Evolutionary conservation across 2,797 vertebrate species (phyloP).

Genomic region (Alauda arvensis): DNA sequence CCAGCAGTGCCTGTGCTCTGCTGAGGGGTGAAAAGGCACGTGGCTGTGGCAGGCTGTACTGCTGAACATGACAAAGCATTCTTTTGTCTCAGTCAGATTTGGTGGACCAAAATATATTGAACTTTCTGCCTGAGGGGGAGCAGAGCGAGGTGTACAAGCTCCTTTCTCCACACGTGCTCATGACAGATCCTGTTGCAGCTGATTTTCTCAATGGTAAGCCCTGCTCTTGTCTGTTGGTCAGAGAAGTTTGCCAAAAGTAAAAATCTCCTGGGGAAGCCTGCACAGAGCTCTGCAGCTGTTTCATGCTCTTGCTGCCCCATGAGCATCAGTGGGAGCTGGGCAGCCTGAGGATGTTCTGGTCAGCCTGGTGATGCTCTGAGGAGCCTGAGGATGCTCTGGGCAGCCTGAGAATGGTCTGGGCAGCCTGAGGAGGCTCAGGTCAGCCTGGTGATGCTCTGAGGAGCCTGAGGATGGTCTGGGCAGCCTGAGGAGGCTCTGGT

Average conservation of each 20-base stretch:
- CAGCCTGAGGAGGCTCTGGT: background rate
- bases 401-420: background rate
- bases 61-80: conserved; percentile 68
- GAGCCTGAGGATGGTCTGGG: background rate
- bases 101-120: conserved; percentile 93
- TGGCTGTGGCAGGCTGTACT: background rate
- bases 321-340: too few relatives aligned
- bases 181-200: conserved; percentile 77
- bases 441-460: background rate
- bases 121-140: conserved; percentile 90
- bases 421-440: background rate
- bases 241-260: conserved; percentile 11
- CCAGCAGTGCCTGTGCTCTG: rapidly evolving
- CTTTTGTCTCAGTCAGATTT: conserved; percentile 89
- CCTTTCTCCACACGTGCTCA: conserved; percentile 82
- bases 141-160: conserved; percentile 87
- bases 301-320: background rate
- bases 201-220: conserved; percentile 86
- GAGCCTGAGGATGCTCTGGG: background rate
- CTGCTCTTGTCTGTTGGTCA: background rate
- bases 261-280: background rate
- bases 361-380: too few relatives aligned
- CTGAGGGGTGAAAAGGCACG: background rate
- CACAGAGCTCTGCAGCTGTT: background rate
- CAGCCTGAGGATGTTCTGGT: background rate